Base-by-base conservation (phyloP, 1,140 invertebrate species). In the Drosophila burlai region DNA sequence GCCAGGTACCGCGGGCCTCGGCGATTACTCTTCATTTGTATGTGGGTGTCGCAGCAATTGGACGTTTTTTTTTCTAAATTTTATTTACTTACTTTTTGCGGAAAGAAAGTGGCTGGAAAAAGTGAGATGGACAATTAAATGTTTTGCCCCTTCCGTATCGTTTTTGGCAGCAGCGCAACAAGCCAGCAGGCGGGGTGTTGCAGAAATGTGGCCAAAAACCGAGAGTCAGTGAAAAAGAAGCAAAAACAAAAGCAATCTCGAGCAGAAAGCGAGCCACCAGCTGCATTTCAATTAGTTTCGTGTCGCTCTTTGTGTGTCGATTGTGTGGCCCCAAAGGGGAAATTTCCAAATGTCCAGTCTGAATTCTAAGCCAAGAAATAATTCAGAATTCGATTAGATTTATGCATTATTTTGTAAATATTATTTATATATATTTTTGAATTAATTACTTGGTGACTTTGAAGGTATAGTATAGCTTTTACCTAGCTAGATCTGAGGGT, bases 91-190 rank as follows among this genome's bases (percentile, higher is more conserved):
- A 7, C 16, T 50, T 55, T 55, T 55, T 55, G 52, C 52, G 52
- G 52, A 55, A 55, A 55, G 52, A 55, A 55, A 55, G 52, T 55
- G 52, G 34, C 52, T 24, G 18, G 52, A 55, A 55, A 55, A 55
- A 55, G 52, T 55, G 34, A 55, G 52, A 55, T 55, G 52, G 34
- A 55, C 52, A 55, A 55, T 55, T 55, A 38, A 55, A 16, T 55
- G 52, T 38, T 55, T 55, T 55, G 29, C 34, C 34, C 21, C 34
- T 55, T 55, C 34, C 52, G 52, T 38, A 16, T 55, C 18, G 34
- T 24, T 52, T 55, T 55, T 55, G 52, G 52, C 52, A 55, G 13
- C 15, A 18, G 50, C 50, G 50, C 50, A 55, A 55, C 52, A 36
- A 36, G 18, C 50, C 52, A 31, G 3, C 49, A 7, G 1, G 9